Percentiles rank a stretch among this genome's conserved stretches.
Evolutionary conservation across 2,797 vertebrate species (phyloP).

Genomic region (Enteromius fasciolatus): DNA sequence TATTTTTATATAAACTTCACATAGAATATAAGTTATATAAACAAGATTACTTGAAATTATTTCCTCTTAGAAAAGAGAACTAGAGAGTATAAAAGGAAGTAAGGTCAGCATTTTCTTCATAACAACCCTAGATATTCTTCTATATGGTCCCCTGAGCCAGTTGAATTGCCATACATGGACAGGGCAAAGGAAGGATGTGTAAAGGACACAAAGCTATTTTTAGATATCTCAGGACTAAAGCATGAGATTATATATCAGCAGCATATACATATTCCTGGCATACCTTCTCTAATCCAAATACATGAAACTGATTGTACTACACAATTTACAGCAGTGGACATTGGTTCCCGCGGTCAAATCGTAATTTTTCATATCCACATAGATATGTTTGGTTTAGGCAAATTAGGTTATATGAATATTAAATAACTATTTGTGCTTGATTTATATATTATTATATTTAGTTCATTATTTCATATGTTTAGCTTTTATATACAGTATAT

Average conservation of each 20-base stretch:
- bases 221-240: neutral
- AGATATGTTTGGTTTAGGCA: neutral
- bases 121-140: neutral
- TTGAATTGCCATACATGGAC: conserved; percentile 73
- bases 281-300: conserved; percentile 8
- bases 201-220: conserved; percentile 42
- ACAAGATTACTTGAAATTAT: neutral
- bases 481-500: neutral
- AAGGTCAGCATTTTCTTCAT: conserved; percentile 39
- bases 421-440: neutral
- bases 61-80: conserved; percentile 49
- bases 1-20: neutral
- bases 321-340: neutral
- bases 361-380: neutral
- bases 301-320: neutral
- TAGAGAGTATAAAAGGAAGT: conserved; percentile 35
- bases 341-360: neutral
- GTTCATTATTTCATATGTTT: too few species aligned
- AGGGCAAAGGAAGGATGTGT: conserved; percentile 35
- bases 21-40: neutral
- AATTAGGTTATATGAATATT: conserved; percentile 4
- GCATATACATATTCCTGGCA: conserved; percentile 13
- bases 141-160: conserved; percentile 51
- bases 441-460: neutral
- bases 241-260: conserved; percentile 39